Conservation (phyloP, 2,113 vertebrate genomes). For the Peromyscus polionotus region DNA sequence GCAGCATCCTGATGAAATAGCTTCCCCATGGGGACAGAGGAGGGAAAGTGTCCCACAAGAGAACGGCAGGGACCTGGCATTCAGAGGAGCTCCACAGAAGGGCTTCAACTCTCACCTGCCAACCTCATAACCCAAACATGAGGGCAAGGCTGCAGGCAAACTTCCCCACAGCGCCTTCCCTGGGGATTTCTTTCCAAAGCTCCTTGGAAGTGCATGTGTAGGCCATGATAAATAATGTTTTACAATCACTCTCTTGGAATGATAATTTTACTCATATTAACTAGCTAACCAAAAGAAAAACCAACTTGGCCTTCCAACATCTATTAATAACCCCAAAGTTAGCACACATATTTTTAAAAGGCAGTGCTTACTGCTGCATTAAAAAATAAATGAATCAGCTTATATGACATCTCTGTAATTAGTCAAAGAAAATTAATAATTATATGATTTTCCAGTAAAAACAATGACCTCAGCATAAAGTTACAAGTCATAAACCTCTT, state of each 20-base stretch:
- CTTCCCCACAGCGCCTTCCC: not conserved
- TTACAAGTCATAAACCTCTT: not conserved
- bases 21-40: not conserved
- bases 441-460: conserved; percentile 61
- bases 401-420: conserved; percentile 53
- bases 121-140: not conserved
- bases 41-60: not conserved
- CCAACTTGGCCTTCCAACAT: conserved; percentile 58
- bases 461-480: conserved; percentile 44
- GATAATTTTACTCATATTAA: conserved; percentile 65
- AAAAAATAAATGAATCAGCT: conserved; percentile 60
- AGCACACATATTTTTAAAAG: not conserved
- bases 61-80: not conserved
- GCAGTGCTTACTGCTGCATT: conserved; percentile 41
- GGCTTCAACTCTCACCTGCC: not conserved
- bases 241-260: conserved; percentile 21
- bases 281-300: conserved; percentile 65
- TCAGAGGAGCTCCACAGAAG: not conserved
- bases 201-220: not conserved
- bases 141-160: not conserved
- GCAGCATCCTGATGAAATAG: conserved; percentile 8
- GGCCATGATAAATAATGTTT: conserved; percentile 50
- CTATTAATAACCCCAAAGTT: conserved; percentile 62
- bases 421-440: conserved; percentile 63
- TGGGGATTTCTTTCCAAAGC: conserved; percentile 11